Conservation (phyloP, 2,888 invertebrate genomes). For the Griposia aprilina region DNA sequence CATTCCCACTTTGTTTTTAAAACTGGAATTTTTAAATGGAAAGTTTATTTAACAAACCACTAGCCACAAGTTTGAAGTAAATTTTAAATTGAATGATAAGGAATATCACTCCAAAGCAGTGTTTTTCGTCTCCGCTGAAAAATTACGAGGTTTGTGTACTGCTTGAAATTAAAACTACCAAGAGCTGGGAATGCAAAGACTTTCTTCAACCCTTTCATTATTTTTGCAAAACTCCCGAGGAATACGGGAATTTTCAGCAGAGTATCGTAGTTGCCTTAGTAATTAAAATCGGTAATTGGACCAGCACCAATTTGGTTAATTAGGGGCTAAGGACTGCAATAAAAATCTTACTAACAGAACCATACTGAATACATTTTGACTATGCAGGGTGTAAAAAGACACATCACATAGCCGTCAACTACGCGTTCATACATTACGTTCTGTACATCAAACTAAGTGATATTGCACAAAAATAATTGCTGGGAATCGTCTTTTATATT, state of each 20-base stretch:
- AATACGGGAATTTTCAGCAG: neutral
- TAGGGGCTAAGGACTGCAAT: neutral
- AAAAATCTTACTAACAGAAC: neutral
- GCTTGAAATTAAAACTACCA: conserved; percentile 23
- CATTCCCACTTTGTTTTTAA: conserved; percentile 24
- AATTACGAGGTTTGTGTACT: conserved; percentile 25
- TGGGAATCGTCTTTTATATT: too few relatives aligned
- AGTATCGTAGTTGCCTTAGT: conserved; percentile 4
- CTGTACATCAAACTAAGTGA: too few relatives aligned
- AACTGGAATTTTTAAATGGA: conserved; percentile 46
- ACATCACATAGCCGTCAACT: too few relatives aligned
- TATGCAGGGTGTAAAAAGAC: too few relatives aligned
- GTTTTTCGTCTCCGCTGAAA: conserved; percentile 34
- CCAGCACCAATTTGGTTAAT: conserved; percentile 22
- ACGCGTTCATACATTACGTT: too few relatives aligned
- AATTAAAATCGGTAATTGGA: conserved; percentile 41
- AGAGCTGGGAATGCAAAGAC: conserved; percentile 1
- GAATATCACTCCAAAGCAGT: conserved; percentile 26
- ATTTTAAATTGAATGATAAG: conserved; percentile 53
- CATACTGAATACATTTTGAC: too few relatives aligned
- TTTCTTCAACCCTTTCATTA: neutral
- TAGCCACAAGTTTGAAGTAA: conserved; percentile 36
- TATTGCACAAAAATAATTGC: too few relatives aligned
- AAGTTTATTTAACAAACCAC: conserved; percentile 54
- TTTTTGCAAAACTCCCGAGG: conserved; percentile 23